These are phyloP conservation scores for Blastobasis lacticolella DNA, from an alignment of 2,888 invertebrate genomes.

Conservation along the genomic window DNA sequence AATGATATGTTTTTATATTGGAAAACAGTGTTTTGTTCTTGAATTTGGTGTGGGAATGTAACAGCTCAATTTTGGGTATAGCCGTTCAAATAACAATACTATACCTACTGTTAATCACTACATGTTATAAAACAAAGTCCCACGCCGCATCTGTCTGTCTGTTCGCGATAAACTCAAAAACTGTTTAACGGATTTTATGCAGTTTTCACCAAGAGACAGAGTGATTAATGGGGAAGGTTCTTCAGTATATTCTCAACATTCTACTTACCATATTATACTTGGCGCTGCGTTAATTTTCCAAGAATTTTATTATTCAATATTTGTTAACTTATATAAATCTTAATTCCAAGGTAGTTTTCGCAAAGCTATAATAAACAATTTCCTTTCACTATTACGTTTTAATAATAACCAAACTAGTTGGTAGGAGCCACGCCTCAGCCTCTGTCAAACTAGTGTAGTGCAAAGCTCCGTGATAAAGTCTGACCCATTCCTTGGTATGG, in stretches of 20 bases:
- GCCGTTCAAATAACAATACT: neutral
- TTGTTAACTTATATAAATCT: neutral
- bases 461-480: neutral
- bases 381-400: slow-evolving; percentile 30
- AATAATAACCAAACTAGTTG: slow-evolving; percentile 30
- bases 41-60: neutral
- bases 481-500: neutral
- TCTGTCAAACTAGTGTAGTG: slow-evolving; percentile 17
- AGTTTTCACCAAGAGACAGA: too few species aligned
- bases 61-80: neutral
- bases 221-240: neutral
- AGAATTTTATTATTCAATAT: neutral
- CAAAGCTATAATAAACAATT: slow-evolving; percentile 10
- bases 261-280: neutral
- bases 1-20: neutral
- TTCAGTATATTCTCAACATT: too few species aligned
- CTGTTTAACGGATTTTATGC: too few species aligned
- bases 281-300: neutral
- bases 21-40: neutral
- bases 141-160: too few species aligned
- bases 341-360: neutral
- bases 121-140: neutral
- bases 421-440: slow-evolving; percentile 32
- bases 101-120: neutral
- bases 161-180: too few species aligned